phyloP scores from a whole-genome alignment of 1,140 invertebrate genomes.

The Pseudoatta argentina region DNA sequence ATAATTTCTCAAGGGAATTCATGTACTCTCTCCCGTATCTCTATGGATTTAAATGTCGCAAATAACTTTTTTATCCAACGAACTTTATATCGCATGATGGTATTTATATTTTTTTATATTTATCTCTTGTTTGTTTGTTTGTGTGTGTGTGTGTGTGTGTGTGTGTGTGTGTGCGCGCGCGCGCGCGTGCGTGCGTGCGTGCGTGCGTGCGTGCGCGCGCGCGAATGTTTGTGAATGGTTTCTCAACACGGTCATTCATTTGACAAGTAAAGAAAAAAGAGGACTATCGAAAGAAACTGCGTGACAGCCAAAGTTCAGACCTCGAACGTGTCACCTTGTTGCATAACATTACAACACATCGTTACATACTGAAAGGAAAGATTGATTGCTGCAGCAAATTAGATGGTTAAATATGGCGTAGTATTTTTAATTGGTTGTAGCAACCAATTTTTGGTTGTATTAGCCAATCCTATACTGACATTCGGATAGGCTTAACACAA shows the following conservation, averaged over 20 bases:
- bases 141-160: no score
- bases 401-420: no score
- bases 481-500: no score
- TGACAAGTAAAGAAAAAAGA: not conserved
- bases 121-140: not conserved
- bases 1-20: not conserved
- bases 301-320: conserved; percentile 12
- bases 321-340: not conserved
- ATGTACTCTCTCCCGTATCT: not conserved
- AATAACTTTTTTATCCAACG: not conserved
- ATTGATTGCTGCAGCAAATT: no score
- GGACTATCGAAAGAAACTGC: conserved; percentile 6
- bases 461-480: no score
- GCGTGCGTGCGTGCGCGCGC: no score
- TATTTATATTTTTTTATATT: not conserved
- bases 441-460: no score
- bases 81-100: not conserved
- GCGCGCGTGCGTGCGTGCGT: no score
- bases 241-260: not conserved
- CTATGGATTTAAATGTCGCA: not conserved
- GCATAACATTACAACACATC: not conserved
- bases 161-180: no score
- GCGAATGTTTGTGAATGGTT: not conserved
- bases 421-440: no score
- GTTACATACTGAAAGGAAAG: no score